Evolutionary conservation across 2,888 invertebrate species (phyloP), one percentile per base, ranked within the genome.

Genomic region (Heterodera filipjevi): DNA sequence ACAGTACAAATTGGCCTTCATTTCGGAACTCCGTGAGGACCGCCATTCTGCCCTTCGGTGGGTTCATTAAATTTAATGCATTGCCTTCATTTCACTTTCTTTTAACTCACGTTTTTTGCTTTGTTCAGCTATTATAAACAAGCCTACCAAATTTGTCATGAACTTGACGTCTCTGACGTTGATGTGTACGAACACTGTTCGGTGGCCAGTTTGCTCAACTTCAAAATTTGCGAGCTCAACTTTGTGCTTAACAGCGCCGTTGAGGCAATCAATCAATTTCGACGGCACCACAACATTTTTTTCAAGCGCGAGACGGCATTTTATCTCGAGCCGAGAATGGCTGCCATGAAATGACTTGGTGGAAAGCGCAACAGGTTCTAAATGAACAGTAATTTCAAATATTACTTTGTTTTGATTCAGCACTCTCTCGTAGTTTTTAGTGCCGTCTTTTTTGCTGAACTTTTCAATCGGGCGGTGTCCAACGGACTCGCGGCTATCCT

Each of bases 1-100:
- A 91, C 95, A 96, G 89, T 97, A 96, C 89, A 99, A 99, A 91
- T 93, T 97, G 90, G 99, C 94, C 0, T 97, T 96, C 91, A 93
- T 96, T 76, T 94, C 94, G 88, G 99, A 99, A 91, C 90, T 99
- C 82, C 94, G 94, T 86, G 95, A 96, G 89, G 98, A 97, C 89
- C 92, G 93, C 84, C 93, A 93, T 88, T 93, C 93, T 0, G 95
- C 96, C 22, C 93, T 94, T 86, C 94, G 90, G 91, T 90, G 81
- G 75, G 85, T 39, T 80, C 71, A 85, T 75, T 12, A 30, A 19
- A 70, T 44, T 66, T 33, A 12, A 44, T 27, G 6, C 19, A 10
- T 5, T 27, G 19, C 27, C 1, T 0, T 59, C 22, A 27, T 35
- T 35, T 6, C 96, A 3, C 93, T 94, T 33, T 85, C 85, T 39